Evolutionary conservation across 2,888 invertebrate species (phyloP), one percentile per base, ranked within the genome.

Genomic region (Stratiomys singularior): DNA sequence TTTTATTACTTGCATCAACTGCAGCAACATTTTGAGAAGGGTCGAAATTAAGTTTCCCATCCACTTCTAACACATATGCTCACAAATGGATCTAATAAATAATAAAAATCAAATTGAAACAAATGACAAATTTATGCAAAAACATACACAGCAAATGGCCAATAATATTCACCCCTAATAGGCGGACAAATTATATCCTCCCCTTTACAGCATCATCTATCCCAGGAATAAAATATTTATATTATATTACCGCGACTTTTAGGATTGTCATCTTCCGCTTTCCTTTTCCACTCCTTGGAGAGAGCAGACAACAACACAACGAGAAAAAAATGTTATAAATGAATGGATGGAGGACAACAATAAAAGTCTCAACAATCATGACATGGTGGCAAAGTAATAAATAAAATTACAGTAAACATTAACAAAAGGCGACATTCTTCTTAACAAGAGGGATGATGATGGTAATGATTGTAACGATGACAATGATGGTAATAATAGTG

Each of bases 31-130:
- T n/a, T n/a, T n/a, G n/a, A n/a, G n/a, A 78, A 0, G 86, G 87
- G 81, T 87, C 87, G 72, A 87, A 87, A 37, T 9, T 37, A 5
- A 37, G 37, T 37, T 5, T 37, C 37, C 37, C 37, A n/a, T 37
- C 4, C 52, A 52, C 52, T 9, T 52, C 52, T 9, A 9, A 52
- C 4, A 15, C 52, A 52, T 13, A 18, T 52, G n/a, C 52, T n/a
- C 15, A 52, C n/a, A 52, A 37, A 5, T 37, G 37, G 5, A 37
- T 37, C 52, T n/a, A 52, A 52, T 52, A 60, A 21, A 44, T 64
- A 63, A 76, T 64, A 64, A 63, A 76, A 76, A 76, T 64, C 64
- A 76, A 64, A 76, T 64, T 76, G 76, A 76, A 64, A 76, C 30
- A 66, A 76, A 76, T 37, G 66, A 76, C 15, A 58, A 37, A 47